phyloP scores from a whole-genome alignment of 2,888 invertebrate genomes.

The Lasioglossum leucozonium region DNA sequence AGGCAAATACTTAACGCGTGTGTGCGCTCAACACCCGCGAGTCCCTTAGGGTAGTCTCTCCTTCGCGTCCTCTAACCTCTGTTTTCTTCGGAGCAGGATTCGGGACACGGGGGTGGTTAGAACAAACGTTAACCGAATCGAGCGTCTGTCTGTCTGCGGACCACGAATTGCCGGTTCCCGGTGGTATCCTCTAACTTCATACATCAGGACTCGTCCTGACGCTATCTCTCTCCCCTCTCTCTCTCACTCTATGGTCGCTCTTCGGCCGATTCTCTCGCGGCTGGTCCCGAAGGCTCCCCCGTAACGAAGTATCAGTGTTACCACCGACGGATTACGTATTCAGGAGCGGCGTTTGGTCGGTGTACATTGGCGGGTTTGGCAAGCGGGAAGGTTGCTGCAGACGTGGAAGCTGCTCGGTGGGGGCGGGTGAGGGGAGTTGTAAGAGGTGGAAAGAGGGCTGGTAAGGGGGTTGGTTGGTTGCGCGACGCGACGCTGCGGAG shows the following conservation, averaged over 20 bases:
- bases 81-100: not conserved
- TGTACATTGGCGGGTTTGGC: conserved; percentile 71
- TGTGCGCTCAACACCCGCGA: not conserved
- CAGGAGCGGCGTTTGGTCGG: conserved; percentile 68
- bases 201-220: conserved; percentile 38
- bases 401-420: conserved; percentile 50
- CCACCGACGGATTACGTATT: conserved; percentile 75
- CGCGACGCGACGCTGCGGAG: conserved; percentile 44
- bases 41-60: not conserved
- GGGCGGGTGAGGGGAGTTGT: no score
- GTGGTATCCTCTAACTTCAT: conserved; percentile 46
- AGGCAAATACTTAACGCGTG: not conserved
- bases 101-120: conserved; percentile 37
- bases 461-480: conserved; percentile 17
- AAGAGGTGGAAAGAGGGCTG: conserved; percentile 1
- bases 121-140: conserved; percentile 68
- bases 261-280: not conserved
- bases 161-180: conserved; percentile 56
- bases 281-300: conserved; percentile 45
- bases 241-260: not conserved
- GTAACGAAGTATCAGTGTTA: conserved; percentile 76
- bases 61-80: not conserved
- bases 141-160: conserved; percentile 56
- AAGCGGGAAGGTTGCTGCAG: conserved; percentile 57
- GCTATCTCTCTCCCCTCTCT: not conserved